Evolutionary conservation across 1,140 invertebrate genomes (phyloP).

Genomic region (Lepeophtheirus salmonis): DNA sequence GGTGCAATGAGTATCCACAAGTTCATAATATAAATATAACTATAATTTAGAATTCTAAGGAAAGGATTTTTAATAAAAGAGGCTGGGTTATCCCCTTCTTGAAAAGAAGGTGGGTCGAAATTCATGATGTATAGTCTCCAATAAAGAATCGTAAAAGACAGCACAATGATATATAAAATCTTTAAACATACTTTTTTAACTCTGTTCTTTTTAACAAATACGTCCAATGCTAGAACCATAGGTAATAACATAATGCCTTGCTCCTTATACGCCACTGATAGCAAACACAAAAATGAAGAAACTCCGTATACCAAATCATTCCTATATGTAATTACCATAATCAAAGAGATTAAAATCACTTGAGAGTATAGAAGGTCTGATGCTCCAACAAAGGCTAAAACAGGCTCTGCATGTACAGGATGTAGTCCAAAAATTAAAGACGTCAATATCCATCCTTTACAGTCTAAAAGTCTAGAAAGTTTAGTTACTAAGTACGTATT

Average conservation of each 20-base stretch:
- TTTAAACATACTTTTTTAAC: no score
- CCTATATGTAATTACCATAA: neutral
- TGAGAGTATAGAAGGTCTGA: neutral
- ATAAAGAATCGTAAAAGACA: slow-evolving; percentile 10
- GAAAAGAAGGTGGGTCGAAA: slow-evolving; percentile 22
- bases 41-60: slow-evolving; percentile 38
- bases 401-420: slow-evolving; percentile 74
- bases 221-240: slow-evolving; percentile 37
- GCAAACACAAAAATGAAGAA: slow-evolving; percentile 29
- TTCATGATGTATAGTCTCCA: slow-evolving; percentile 22
- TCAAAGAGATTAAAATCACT: neutral
- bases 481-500: neutral
- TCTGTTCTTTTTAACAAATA: neutral
- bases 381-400: slow-evolving; percentile 21
- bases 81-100: slow-evolving; percentile 23
- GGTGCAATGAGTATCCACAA: slow-evolving; percentile 55
- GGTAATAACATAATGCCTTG: slow-evolving; percentile 46
- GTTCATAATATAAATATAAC: slow-evolving; percentile 63
- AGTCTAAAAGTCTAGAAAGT: neutral
- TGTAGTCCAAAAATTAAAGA: slow-evolving; percentile 69
- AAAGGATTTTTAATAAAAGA: slow-evolving; percentile 21
- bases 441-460: slow-evolving; percentile 30
- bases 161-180: neutral
- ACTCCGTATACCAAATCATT: neutral
- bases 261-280: slow-evolving; percentile 71